These are phyloP conservation scores for Harpegnathos saltator DNA, from an alignment of 1,140 invertebrate species.

Conservation along the genomic window DNA sequence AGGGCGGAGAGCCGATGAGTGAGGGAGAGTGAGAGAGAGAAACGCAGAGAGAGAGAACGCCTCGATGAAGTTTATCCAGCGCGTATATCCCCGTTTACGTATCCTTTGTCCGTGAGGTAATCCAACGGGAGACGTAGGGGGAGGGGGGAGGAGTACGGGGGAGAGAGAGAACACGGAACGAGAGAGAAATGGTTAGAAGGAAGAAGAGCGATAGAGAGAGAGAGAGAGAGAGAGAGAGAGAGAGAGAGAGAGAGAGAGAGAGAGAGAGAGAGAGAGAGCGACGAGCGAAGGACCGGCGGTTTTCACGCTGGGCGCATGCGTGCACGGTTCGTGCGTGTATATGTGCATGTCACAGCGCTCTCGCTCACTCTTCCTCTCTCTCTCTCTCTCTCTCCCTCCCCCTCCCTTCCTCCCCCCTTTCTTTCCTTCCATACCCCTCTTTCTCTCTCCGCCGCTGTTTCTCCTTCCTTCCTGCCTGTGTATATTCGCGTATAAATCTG, in stretches of 20 bases:
- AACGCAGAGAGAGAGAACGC: constrained; percentile 16
- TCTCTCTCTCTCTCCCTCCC: background rate
- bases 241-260: constrained; percentile 20
- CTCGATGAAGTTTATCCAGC: constrained; percentile 56
- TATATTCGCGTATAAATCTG: background rate
- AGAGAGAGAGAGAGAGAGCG: too few species aligned
- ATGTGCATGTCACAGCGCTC: background rate
- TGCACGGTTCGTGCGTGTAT: constrained; percentile 17
- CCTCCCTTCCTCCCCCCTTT: background rate
- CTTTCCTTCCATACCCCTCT: background rate
- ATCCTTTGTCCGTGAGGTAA: constrained; percentile 72
- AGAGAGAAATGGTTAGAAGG: background rate
- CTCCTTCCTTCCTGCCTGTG: too few species aligned
- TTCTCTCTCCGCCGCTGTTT: too few species aligned
- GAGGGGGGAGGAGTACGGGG: background rate
- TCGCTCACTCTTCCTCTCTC: background rate
- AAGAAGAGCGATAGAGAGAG: background rate
- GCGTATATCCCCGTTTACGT: constrained; percentile 68
- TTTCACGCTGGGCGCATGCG: constrained; percentile 59
- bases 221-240: background rate
- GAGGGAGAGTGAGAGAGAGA: background rate
- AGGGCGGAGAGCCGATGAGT: background rate
- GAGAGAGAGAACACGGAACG: constrained; percentile 10
- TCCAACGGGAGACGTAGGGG: constrained; percentile 59
- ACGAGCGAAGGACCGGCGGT: constrained; percentile 49